phyloP scores from a whole-genome alignment of 2,797 vertebrate genomes.

The Chrosomus eos region DNA sequence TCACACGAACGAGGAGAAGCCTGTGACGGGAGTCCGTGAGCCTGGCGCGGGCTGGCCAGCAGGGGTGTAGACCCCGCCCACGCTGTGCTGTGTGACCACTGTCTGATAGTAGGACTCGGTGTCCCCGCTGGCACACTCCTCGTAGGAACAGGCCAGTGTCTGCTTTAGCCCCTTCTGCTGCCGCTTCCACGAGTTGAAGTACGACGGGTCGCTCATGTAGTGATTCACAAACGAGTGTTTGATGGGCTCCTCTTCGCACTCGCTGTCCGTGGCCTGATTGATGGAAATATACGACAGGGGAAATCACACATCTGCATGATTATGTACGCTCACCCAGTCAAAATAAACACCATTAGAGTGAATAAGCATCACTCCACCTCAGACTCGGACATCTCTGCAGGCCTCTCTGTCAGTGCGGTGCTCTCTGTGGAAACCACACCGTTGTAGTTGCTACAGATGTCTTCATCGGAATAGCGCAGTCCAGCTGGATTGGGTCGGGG shows the following conservation, averaged over 20 bases:
- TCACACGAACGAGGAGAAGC: slow-evolving; percentile 98
- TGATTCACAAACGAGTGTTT: slow-evolving; percentile 98
- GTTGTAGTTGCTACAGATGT: slow-evolving; percentile 93
- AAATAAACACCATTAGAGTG: not conserved
- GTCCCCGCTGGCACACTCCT: slow-evolving; percentile 85
- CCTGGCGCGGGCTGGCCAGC: slow-evolving; percentile 85
- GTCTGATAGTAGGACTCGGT: slow-evolving; percentile 89
- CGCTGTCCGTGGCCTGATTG: slow-evolving; percentile 88
- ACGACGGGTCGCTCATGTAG: slow-evolving; percentile 97
- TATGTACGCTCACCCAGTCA: not conserved
- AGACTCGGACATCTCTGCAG: slow-evolving; percentile 87
- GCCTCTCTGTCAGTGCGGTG: slow-evolving; percentile 87
- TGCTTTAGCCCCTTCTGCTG: slow-evolving; percentile 87
- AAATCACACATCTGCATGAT: slow-evolving; percentile 9
- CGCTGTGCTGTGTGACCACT: slow-evolving; percentile 94
- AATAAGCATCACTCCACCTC: slow-evolving; percentile 78
- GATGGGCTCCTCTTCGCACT: slow-evolving; percentile 90
- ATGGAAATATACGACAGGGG: not conserved
- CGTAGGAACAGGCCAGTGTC: slow-evolving; percentile 79
- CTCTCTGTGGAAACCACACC: slow-evolving; percentile 88
- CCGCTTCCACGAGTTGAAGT: slow-evolving; percentile 96
- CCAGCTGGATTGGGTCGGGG: slow-evolving; percentile 94
- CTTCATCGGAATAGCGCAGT: slow-evolving; percentile 94
- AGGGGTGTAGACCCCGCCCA: slow-evolving; percentile 89
- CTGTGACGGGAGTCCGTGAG: slow-evolving; percentile 92